Evolutionary conservation across 2,113 vertebrate species (phyloP).

Genomic region (Colaptes auratus): DNA sequence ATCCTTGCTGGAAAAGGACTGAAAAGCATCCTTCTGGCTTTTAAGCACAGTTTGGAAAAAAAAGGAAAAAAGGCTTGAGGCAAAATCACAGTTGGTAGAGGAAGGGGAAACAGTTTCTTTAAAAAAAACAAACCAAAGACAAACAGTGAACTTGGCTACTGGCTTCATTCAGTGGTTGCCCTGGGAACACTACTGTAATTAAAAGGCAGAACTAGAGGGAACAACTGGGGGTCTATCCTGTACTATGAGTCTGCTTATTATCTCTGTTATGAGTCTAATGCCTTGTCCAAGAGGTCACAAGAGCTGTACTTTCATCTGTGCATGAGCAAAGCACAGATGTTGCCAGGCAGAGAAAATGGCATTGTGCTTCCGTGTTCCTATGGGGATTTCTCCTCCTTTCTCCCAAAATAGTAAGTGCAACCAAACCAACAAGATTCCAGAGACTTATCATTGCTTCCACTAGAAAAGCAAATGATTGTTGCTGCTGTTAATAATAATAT

Average conservation of each 20-base stretch:
- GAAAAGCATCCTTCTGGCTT: neutral
- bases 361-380: neutral
- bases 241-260: neutral
- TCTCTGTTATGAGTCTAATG: neutral
- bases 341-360: neutral
- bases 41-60: neutral
- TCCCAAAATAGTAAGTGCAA: neutral
- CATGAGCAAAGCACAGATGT: neutral
- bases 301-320: neutral
- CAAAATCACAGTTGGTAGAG: neutral
- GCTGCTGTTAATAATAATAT: neutral
- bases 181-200: slow-evolving; percentile 2
- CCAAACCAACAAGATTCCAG: neutral
- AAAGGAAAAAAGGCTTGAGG: neutral
- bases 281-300: neutral
- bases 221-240: neutral
- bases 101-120: neutral
- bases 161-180: slow-evolving; percentile 16
- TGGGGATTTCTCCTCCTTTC: neutral
- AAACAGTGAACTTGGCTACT: neutral
- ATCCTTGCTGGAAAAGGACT: neutral
- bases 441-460: neutral
- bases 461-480: neutral
- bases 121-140: neutral
- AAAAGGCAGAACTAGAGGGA: slow-evolving; percentile 13